Evolutionary conservation across 1,140 invertebrate genomes (phyloP).

Genomic region (Sipha flava): DNA sequence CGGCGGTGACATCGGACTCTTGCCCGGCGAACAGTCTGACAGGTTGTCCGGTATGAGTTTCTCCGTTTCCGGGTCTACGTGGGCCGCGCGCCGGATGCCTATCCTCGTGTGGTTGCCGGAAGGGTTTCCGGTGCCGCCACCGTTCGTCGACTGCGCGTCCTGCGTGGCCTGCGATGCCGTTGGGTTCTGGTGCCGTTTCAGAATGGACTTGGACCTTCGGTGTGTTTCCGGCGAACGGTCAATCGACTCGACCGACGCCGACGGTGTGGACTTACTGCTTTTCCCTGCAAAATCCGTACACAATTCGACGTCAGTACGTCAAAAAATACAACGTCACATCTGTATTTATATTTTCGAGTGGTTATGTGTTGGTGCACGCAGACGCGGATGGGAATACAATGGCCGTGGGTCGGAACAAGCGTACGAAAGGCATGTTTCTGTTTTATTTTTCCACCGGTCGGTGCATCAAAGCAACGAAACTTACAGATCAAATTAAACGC

Average conservation of each 20-base stretch:
- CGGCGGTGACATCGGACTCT: conserved; percentile 36
- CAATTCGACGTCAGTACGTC: neutral
- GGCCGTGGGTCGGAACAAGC: too few relatives aligned
- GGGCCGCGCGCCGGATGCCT: conserved; percentile 42
- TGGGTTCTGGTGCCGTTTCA: conserved; percentile 59
- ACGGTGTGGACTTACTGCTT: conserved; percentile 56
- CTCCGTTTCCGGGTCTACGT: conserved; percentile 63
- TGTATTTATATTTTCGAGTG: too few relatives aligned
- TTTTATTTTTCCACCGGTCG: too few relatives aligned
- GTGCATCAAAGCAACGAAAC: too few relatives aligned
- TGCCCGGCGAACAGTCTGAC: conserved; percentile 45
- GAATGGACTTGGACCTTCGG: conserved; percentile 63
- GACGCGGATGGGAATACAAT: too few relatives aligned
- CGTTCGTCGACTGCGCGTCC: conserved; percentile 42
- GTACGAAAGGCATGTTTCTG: too few relatives aligned
- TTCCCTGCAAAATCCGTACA: conserved; percentile 47
- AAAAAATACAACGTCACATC: too few relatives aligned
- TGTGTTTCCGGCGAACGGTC: conserved; percentile 57
- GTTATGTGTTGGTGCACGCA: too few relatives aligned
- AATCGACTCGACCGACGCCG: conserved; percentile 59
- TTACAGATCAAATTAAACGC: too few relatives aligned
- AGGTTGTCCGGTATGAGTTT: conserved; percentile 57
- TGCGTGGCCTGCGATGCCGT: neutral
- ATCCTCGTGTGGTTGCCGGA: conserved; percentile 38
- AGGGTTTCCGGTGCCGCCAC: neutral